Base-by-base conservation (phyloP, 2,113 vertebrate species). In the Rhea pennata region DNA sequence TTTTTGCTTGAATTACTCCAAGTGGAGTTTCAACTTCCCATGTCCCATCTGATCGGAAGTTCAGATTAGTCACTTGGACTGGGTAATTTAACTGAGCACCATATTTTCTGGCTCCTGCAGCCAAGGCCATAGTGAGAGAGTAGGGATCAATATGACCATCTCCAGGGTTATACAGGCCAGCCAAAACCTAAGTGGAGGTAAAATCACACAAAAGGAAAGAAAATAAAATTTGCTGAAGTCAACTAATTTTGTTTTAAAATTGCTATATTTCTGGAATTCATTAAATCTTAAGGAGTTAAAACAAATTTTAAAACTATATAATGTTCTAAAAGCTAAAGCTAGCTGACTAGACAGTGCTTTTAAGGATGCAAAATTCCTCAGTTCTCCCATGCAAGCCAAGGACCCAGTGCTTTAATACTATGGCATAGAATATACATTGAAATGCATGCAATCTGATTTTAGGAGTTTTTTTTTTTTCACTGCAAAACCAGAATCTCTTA, bases 101-200 rank as follows among this genome's bases (percentile, higher is more conserved):
- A 0, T 99, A 98, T 98, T 99, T 99, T 56, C 99, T 99, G 79
- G 99, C 99, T n/a, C 99, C 99, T 31, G 99, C 98, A 29, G 99
- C 99, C 96, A 99, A 97, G 20, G 99, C 99, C 99, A 99, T 99
- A 5, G 99, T 99, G 70, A 99, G 98, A 77, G 99, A 99, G 94
- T 99, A 99, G 1, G 99, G 99, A 97, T 99, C 99, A n/a, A 99
- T 99, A 96, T 99, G 99, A 44, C 99, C 99, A 79, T 99, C 99
- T 82, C 98, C 99, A 65, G 99, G 99, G 36, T 99, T 99, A 97
- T 99, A 99, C 21, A 99, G 97, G 48, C 99, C 99, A 59, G 99
- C 99, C 97, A 99, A 96, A 97, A 99, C 98, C 99, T 99, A 97
- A 82, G 80, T 8, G 67, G 29, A 61, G 70, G 56, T 39, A 92